Evolutionary conservation across 1,140 invertebrate species (phyloP).

Genomic region (Drosophila lowei): DNA sequence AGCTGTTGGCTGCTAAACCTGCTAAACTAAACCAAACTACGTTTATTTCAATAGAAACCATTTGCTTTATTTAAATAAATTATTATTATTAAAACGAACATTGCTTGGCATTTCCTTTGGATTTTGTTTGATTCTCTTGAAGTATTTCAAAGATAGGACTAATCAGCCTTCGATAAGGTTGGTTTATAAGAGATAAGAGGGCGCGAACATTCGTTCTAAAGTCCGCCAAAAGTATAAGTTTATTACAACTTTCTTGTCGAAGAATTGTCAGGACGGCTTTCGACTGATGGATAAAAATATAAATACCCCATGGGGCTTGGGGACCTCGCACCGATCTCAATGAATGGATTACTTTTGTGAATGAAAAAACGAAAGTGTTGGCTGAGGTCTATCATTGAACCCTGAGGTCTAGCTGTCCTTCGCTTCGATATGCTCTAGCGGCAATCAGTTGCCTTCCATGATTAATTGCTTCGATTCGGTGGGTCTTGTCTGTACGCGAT

Average conservation of each 20-base stretch:
- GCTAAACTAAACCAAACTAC: slow-evolving; percentile 65
- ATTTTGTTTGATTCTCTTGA: background rate
- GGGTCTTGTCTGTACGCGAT: slow-evolving; percentile 15
- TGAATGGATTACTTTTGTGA: slow-evolving; percentile 10
- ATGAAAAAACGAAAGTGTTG: slow-evolving; percentile 52
- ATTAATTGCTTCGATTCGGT: slow-evolving; percentile 44
- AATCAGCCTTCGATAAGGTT: too few species aligned
- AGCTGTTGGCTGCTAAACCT: slow-evolving; percentile 16
- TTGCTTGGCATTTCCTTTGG: background rate
- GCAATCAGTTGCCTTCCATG: slow-evolving; percentile 43
- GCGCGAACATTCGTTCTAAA: too few species aligned
- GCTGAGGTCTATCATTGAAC: slow-evolving; percentile 41
- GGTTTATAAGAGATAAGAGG: too few species aligned
- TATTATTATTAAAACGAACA: slow-evolving; percentile 54
- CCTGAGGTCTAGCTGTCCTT: slow-evolving; percentile 25
- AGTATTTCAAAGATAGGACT: background rate
- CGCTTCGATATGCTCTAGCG: background rate
- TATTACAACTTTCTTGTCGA: too few species aligned
- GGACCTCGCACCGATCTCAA: too few species aligned
- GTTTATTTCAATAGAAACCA: slow-evolving; percentile 64
- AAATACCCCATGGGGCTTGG: too few species aligned
- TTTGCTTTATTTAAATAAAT: slow-evolving; percentile 80
- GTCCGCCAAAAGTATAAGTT: too few species aligned
- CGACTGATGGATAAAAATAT: too few species aligned
- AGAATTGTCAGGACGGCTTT: too few species aligned